Conservation (phyloP, 1,140 invertebrate species). For the Lordiphosa mommai region DNA sequence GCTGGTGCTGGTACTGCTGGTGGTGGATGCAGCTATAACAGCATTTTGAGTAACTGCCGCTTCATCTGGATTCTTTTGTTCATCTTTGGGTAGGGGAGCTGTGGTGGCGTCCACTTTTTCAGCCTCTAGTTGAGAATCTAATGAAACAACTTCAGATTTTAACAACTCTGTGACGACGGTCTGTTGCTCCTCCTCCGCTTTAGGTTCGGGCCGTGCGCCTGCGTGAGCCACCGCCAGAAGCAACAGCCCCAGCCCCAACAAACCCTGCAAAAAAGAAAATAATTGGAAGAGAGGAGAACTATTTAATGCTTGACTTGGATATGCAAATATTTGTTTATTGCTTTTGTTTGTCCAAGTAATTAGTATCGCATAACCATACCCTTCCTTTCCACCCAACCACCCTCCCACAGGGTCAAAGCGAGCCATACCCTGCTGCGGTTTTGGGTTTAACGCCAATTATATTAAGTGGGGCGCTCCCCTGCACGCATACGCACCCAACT, state of each 20-base stretch:
- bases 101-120: too few species aligned
- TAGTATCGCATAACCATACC: conserved; percentile 7
- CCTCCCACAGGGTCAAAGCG: conserved; percentile 19
- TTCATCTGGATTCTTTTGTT: too few species aligned
- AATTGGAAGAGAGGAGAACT: too few species aligned
- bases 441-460: conserved; percentile 3
- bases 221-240: conserved; percentile 19
- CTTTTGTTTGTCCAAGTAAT: conserved; percentile 28
- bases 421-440: conserved; percentile 3
- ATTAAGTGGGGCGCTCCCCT: conserved; percentile 9
- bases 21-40: neutral
- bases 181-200: neutral
- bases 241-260: conserved; percentile 16
- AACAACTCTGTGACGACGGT: neutral
- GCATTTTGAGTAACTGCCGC: neutral
- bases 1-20: conserved; percentile 2
- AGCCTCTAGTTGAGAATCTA: too few species aligned
- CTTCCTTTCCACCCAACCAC: neutral
- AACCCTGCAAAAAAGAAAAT: conserved; percentile 10
- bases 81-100: too few species aligned
- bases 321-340: conserved; percentile 42
- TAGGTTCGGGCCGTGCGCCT: conserved; percentile 30
- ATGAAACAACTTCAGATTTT: neutral
- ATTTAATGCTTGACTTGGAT: neutral
- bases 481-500: conserved; percentile 2